Percentiles rank a stretch among this genome's conserved stretches.
Conservation (phyloP, 2,888 invertebrate species). For the Sinotaia quadrata region DNA sequence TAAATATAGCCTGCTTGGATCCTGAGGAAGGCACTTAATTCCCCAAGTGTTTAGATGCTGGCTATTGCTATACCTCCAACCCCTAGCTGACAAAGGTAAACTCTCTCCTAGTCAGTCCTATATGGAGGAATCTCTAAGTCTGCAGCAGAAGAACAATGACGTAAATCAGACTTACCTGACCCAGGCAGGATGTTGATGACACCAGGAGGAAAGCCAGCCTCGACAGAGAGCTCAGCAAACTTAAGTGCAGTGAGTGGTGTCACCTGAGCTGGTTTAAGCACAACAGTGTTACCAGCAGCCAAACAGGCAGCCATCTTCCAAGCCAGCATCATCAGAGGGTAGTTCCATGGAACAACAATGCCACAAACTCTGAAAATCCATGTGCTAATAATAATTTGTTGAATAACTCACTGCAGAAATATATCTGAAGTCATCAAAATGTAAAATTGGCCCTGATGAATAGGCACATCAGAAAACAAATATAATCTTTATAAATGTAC, state of each 20-base stretch:
- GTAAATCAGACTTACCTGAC: conserved; percentile 77
- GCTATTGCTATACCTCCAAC: conserved; percentile 16
- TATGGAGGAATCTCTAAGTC: conserved; percentile 3
- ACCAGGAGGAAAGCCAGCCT: conserved; percentile 94
- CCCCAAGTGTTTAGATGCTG: neutral
- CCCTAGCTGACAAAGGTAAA: conserved; percentile 16
- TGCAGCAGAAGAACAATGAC: too few relatives aligned
- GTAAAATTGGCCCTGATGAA: too few relatives aligned
- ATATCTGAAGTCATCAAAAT: too few relatives aligned
- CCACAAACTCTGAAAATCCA: conserved; percentile 90
- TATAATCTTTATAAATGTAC: too few relatives aligned
- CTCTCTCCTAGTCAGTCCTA: conserved; percentile 9
- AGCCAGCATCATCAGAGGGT: conserved; percentile 97
- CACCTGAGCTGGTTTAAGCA: conserved; percentile 91
- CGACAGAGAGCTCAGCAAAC: conserved; percentile 90
- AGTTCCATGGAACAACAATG: conserved; percentile 96
- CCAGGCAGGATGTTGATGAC: conserved; percentile 95
- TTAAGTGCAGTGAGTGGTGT: conserved; percentile 95
- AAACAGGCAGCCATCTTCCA: conserved; percentile 99
- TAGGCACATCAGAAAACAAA: too few relatives aligned
- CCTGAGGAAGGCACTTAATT: neutral
- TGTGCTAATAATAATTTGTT: too few relatives aligned
- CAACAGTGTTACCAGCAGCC: conserved; percentile 95
- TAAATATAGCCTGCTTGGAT: neutral
- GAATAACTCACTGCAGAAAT: too few relatives aligned